Conservation (phyloP, 2,113 vertebrate species). For the Hemichromis elongatus region DNA sequence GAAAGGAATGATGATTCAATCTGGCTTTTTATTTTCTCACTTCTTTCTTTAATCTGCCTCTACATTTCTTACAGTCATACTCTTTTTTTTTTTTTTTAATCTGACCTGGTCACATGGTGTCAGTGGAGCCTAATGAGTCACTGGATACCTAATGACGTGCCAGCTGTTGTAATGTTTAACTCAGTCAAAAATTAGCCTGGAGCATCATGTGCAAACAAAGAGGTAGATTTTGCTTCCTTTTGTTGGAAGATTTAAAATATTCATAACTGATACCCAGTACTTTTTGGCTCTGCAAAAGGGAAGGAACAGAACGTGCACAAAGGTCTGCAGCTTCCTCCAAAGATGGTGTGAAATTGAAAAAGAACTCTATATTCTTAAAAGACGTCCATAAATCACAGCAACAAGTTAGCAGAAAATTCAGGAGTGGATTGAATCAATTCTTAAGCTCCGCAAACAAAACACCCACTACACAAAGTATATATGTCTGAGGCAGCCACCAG, state of each 20-base stretch:
- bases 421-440: conserved; percentile 14
- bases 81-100: conserved; percentile 4
- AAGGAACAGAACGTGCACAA: conserved; percentile 47
- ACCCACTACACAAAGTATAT: neutral
- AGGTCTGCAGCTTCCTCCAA: conserved; percentile 17
- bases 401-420: conserved; percentile 9
- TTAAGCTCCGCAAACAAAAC: neutral
- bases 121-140: conserved; percentile 34
- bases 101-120: conserved; percentile 19
- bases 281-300: conserved; percentile 1
- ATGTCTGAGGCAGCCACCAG: neutral
- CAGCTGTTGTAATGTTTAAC: conserved; percentile 1
- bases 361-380: conserved; percentile 14
- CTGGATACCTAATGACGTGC: neutral
- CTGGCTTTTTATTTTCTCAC: neutral
- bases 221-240: conserved; percentile 49
- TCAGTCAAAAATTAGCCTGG: conserved; percentile 19
- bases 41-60: neutral
- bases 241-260: conserved; percentile 58
- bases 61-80: conserved; percentile 13
- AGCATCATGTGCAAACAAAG: conserved; percentile 39
- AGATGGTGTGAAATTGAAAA: conserved; percentile 40
- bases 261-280: conserved; percentile 55
- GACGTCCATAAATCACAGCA: conserved; percentile 41
- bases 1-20: neutral